Evolutionary conservation across 2,888 invertebrate genomes (phyloP).

Genomic region (Eumerus sabulonum): DNA sequence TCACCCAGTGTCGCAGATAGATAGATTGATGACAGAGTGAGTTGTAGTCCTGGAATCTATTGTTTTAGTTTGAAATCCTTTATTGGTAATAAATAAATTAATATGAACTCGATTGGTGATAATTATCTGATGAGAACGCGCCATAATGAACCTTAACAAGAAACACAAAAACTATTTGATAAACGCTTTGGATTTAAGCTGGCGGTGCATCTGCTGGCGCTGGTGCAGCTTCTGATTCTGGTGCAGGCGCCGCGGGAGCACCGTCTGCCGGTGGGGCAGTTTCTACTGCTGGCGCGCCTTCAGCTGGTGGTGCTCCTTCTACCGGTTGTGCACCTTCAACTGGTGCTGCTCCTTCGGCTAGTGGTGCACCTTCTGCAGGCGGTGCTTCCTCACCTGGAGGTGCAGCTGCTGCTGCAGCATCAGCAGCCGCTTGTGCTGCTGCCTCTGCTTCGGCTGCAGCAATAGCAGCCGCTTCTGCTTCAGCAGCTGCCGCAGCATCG

Average conservation of each 20-base stretch:
- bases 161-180: constrained; percentile 8
- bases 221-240: constrained; percentile 70
- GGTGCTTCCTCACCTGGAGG: constrained; percentile 69
- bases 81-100: constrained; percentile 48
- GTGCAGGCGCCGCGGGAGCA: constrained; percentile 70
- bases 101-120: constrained; percentile 42
- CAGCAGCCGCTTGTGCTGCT: constrained; percentile 72
- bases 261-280: constrained; percentile 69
- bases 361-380: constrained; percentile 71
- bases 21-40: constrained; percentile 24
- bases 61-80: constrained; percentile 37
- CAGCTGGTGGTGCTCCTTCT: constrained; percentile 69
- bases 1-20: constrained; percentile 42
- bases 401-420: constrained; percentile 72
- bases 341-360: constrained; percentile 71
- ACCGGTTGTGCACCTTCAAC: constrained; percentile 71
- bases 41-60: neutral
- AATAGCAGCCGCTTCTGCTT: constrained; percentile 72
- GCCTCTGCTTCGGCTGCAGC: constrained; percentile 71
- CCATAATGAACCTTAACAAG: constrained; percentile 50
- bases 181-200: constrained; percentile 55
- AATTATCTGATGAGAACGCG: constrained; percentile 32
- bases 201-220: constrained; percentile 64
- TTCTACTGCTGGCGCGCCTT: constrained; percentile 68
- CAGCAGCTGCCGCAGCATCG: constrained; percentile 74